Evolutionary conservation across 2,888 invertebrate genomes (phyloP), one percentile per base, ranked within the genome.

Genomic region (Hipparchia sbordonii): DNA sequence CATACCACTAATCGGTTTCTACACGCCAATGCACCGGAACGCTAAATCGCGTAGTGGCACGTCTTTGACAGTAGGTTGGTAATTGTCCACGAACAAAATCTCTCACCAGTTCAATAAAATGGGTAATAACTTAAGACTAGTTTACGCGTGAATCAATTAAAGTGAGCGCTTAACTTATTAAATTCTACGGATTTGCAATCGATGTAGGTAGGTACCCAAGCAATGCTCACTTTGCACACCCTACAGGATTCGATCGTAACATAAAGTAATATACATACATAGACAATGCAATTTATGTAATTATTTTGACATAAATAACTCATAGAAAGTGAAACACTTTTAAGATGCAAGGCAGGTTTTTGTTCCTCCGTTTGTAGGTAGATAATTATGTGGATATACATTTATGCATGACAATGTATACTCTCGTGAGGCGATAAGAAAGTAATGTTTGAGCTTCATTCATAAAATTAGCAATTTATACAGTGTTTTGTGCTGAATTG

Each of bases 311-410:
- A 23, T 8, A 57, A 39, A 59, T 59, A 59, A 75, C 72, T 72
- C 69, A 75, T 74, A 61, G 73, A 74, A 77, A 79, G 77, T 77
- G 77, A 77, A 78, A 77, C 72, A 70, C 71, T 75, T 67, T 78
- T 73, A 67, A 74, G 72, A 77, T 75, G 73, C 76, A 74, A 74
- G 71, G 8, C 72, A 72, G 68, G 72, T 76, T 56, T 45, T 12
- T 45, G 45, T 39, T 66, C 8, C 33, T 65, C 33, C 52, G 51
- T 39, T 66, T 67, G 45, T 56, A 62, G 13, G 56, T 45, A 61
- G 65, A 57, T 71, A 69, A 59, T 65, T 71, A 70, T 72, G 74
- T 70, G 71, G 23, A 23, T 23, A n/a, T n/a, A 33, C 46, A 46
- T 46, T 59, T 23, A 72, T 70, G 77, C 76, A 77, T 79, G 77